Evolutionary conservation across 2,888 invertebrate species (phyloP).

Genomic region (Pandemis corylana): DNA sequence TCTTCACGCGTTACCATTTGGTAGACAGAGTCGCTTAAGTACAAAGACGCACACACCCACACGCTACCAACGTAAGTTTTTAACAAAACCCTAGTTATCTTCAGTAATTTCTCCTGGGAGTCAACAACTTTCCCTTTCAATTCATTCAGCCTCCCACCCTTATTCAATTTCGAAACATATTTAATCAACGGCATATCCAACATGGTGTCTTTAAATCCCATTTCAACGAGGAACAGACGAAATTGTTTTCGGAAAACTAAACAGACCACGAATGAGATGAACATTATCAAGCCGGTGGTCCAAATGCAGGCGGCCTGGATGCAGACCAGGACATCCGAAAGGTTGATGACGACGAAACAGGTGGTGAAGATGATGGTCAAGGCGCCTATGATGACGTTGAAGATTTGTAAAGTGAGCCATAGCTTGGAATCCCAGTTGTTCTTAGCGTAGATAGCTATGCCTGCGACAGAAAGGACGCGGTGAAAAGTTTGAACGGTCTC

Average conservation of each 20-base stretch:
- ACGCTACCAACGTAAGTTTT: constrained; percentile 64
- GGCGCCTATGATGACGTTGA: constrained; percentile 64
- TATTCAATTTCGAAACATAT: constrained; percentile 49
- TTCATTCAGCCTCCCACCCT: constrained; percentile 55
- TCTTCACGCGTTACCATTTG: constrained; percentile 63
- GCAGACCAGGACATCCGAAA: constrained; percentile 59
- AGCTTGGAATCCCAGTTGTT: constrained; percentile 61
- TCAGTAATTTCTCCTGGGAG: constrained; percentile 63
- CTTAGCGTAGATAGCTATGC: constrained; percentile 67
- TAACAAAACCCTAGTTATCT: constrained; percentile 60
- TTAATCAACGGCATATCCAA: constrained; percentile 67
- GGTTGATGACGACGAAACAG: constrained; percentile 60
- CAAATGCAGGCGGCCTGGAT: constrained; percentile 78
- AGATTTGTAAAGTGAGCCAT: constrained; percentile 65
- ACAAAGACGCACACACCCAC: constrained; percentile 64
- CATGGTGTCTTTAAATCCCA: constrained; percentile 66
- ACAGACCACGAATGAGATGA: constrained; percentile 67
- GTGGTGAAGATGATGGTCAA: constrained; percentile 69
- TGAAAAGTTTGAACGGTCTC: constrained; percentile 64
- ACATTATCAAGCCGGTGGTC: constrained; percentile 74
- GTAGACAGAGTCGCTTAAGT: constrained; percentile 69
- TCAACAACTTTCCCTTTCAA: constrained; percentile 60
- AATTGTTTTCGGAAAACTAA: constrained; percentile 65
- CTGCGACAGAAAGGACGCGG: constrained; percentile 64
- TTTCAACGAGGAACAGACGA: constrained; percentile 64